Evolutionary conservation across 1,140 invertebrate species (phyloP), one percentile per base, ranked within the genome.

Genomic region (Cydia pomonella): DNA sequence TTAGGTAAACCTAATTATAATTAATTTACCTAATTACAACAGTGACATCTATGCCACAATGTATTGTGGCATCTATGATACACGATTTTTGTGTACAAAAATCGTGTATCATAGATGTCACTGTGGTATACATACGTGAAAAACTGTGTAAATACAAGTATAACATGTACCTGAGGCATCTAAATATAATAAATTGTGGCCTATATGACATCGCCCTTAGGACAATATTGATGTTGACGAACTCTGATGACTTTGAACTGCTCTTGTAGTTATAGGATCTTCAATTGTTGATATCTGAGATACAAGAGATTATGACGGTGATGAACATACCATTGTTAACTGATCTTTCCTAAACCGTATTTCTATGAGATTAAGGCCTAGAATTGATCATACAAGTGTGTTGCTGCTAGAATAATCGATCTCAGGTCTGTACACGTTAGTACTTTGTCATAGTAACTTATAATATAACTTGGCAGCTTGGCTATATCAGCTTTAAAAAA

Each of bases 191-290:
- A 44, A 10, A 41, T 41, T 2, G 38, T 44, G 7, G 16, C 12
- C 41, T 44, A 44, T 44, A 7, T 13, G 41, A 44, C 41, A 44
- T 59, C 53, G n/a, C 18, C 16, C n/a, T 53, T 5, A 47, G 50
- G n/a, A 59, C 10, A 59, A 9, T 53, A 18, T 18, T 23, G n/a
- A 59, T 59, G 53, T 23, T 59, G 53, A 59, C 6, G 53, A 59
- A 59, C 53, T 59, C 53, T 59, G 33, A 59, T 33, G 47, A 59
- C 53, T 59, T 59, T 59, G 21, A 59, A 23, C 53, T 23, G 53
- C 53, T 59, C 53, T 23, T 23, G 21, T 23, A 18, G n/a, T 59
- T 59, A 59, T 59, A 12, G 21, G 16, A 59, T 59, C 53, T 18
- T n/a, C 3, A 50, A 50, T n/a, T 50, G 53, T 59, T 59, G 53